Evolutionary conservation across 2,888 invertebrate genomes (phyloP).

Genomic region (Alcis repandata): DNA sequence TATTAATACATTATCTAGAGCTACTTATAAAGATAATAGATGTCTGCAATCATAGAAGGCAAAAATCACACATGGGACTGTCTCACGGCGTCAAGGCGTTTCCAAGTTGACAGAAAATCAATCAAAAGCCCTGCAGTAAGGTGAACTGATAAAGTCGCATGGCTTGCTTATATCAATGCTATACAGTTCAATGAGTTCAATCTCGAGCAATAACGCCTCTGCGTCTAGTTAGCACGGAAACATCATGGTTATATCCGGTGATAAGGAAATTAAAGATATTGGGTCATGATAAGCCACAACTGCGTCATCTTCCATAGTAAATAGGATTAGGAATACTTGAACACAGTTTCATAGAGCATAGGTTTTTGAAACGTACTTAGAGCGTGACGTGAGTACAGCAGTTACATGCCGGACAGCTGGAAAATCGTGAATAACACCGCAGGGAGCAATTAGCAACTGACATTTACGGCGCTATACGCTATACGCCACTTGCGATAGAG

Average conservation of each 20-base stretch:
- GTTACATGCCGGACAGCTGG: background rate
- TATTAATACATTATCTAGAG: background rate
- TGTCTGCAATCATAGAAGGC: background rate
- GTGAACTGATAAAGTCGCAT: conserved; percentile 1
- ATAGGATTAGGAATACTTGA: background rate
- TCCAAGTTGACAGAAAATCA: conserved; percentile 27
- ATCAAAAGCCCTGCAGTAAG: conserved; percentile 18
- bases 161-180: conserved; percentile 19
- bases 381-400: background rate
- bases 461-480: too few species aligned
- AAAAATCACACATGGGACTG: background rate
- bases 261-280: background rate
- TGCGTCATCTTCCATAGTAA: background rate
- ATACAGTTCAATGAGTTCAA: conserved; percentile 21
- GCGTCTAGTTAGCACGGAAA: conserved; percentile 14
- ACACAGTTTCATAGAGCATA: background rate
- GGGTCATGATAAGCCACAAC: background rate
- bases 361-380: background rate
- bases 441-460: background rate
- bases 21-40: background rate
- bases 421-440: too few species aligned
- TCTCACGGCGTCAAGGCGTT: background rate
- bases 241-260: background rate
- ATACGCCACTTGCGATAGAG: too few species aligned
- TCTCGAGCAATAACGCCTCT: conserved; percentile 2